These are phyloP conservation scores for Scolopax bukidnonensis DNA, from an alignment of 2,797 vertebrate genomes.

Conservation along the genomic window DNA sequence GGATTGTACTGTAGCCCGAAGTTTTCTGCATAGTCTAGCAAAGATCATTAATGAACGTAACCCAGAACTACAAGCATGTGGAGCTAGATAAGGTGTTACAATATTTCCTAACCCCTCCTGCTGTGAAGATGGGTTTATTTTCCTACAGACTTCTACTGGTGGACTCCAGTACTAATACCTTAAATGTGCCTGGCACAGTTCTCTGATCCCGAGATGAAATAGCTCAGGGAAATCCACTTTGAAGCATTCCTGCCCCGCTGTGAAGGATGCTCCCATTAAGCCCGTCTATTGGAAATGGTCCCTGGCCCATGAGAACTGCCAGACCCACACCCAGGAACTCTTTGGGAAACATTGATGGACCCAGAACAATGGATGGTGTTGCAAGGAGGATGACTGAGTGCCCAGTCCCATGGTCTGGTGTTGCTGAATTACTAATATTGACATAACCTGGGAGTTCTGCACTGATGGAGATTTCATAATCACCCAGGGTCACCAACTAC, in stretches of 20 bases:
- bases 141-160: not conserved
- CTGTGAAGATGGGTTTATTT: not conserved
- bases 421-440: not conserved
- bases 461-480: not conserved
- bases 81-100: not conserved
- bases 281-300: not conserved
- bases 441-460: not conserved
- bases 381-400: not conserved
- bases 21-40: not conserved
- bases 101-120: not conserved
- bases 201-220: not conserved
- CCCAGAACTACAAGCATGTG: not conserved
- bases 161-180: not conserved
- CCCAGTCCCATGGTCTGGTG: not conserved
- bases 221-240: not conserved
- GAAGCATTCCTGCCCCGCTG: not conserved
- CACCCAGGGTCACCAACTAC: not conserved
- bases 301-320: not conserved
- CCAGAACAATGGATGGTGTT: not conserved
- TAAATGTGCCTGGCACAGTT: not conserved
- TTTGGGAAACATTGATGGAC: not conserved
- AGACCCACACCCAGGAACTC: accelerated
- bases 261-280: not conserved
- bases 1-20: not conserved
- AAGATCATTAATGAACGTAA: not conserved